These are phyloP conservation scores for Neostethus bicornis DNA, from an alignment of 2,797 vertebrate genomes.

Conservation along the genomic window DNA sequence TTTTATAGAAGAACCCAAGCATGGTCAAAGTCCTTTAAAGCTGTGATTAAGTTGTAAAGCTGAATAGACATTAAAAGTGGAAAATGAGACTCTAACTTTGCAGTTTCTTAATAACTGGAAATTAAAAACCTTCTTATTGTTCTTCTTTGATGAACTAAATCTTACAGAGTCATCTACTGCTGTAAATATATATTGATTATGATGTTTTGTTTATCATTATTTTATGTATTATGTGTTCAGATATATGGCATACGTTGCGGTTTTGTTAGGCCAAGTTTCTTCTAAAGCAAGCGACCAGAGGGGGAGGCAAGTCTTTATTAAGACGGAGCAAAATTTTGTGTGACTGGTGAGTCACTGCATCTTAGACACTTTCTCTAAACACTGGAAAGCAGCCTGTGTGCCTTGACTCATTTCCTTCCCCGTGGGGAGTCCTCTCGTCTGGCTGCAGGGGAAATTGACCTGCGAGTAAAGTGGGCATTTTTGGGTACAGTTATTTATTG, in stretches of 20 bases:
- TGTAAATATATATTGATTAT: too few relatives aligned
- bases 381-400: constrained; percentile 50
- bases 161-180: background rate
- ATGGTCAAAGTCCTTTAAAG: background rate
- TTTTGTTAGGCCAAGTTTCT: constrained; percentile 1
- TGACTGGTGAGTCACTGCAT: constrained; percentile 36
- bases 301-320: constrained; percentile 16
- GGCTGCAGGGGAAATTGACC: constrained; percentile 68
- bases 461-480: constrained; percentile 64
- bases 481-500: constrained; percentile 68
- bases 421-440: constrained; percentile 57
- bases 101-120: background rate
- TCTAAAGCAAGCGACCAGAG: constrained; percentile 13
- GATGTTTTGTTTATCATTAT: background rate
- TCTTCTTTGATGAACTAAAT: background rate
- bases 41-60: background rate
- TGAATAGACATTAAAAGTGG: background rate
- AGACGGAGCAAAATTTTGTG: constrained; percentile 37
- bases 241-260: background rate
- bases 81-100: background rate
- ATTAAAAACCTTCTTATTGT: background rate
- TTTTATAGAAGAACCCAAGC: background rate
- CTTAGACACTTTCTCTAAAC: constrained; percentile 31
- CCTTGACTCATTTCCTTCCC: constrained; percentile 65
- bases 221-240: constrained; percentile 2